These are phyloP conservation scores for Polylopha cassiicola DNA, from an alignment of 2,888 invertebrate species.

Conservation along the genomic window DNA sequence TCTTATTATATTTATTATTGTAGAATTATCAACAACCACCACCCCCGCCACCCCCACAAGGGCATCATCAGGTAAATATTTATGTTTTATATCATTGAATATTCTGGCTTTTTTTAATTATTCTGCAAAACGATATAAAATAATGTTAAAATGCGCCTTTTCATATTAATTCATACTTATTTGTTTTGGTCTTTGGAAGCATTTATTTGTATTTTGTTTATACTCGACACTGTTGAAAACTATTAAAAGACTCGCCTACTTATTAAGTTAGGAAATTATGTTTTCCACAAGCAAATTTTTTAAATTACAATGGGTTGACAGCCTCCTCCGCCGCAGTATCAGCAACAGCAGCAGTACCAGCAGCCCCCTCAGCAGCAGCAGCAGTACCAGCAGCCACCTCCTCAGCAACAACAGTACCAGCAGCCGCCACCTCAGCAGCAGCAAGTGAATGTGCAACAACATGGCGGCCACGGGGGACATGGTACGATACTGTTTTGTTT, in stretches of 20 bases:
- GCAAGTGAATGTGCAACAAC: constrained; percentile 40
- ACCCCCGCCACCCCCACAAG: constrained; percentile 47
- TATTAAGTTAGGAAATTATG: too few species aligned
- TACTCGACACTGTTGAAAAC: too few species aligned
- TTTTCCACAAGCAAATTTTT: background rate
- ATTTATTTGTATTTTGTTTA: too few species aligned
- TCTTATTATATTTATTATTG: constrained; percentile 22
- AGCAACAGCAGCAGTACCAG: constrained; percentile 42
- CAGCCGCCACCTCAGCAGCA: constrained; percentile 49
- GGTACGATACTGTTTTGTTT: constrained; percentile 31
- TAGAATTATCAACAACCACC: constrained; percentile 60
- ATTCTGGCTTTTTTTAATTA: background rate
- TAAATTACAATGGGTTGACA: background rate
- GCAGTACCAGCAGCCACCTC: constrained; percentile 35
- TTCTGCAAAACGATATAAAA: background rate
- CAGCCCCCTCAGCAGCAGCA: constrained; percentile 45
- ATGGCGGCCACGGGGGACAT: constrained; percentile 37
- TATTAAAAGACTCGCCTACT: too few species aligned
- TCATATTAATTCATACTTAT: too few species aligned
- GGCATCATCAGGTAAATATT: constrained; percentile 41
- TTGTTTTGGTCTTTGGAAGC: too few species aligned
- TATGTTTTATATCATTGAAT: background rate
- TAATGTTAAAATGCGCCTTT: too few species aligned
- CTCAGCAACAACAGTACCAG: constrained; percentile 50
- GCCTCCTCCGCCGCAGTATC: constrained; percentile 24